Base-by-base conservation (phyloP, 2,113 vertebrate genomes). In the Notothenia coriiceps region DNA sequence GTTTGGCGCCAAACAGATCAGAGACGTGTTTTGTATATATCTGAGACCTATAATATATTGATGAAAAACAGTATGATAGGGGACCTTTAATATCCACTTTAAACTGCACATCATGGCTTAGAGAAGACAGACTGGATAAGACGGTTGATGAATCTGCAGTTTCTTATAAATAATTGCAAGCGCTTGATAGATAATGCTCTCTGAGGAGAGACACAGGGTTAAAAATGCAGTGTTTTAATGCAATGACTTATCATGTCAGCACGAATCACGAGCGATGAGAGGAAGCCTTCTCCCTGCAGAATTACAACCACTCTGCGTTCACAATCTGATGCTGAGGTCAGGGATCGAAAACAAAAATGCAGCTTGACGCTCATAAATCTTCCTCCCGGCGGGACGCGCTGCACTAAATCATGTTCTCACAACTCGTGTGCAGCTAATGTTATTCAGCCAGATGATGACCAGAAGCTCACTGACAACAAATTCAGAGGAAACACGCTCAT, bases 381-480 rank as follows among this genome's bases (percentile, higher is more conserved):
- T 47, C n/a, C 43, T 60, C 83, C 77, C 78, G 15, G 40, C 25
- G 65, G 80, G 79, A 80, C 52, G 29, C 60, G 6, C 52, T 6
- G 73, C 85, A 59, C 47, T 89, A 47, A 69, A 85, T 91, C 91
- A 88, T 77, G 66, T 79, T 82, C 77, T 82, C 83, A 54, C 62
- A 18, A 69, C 79, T 81, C 59, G 63, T 73, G 83, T 33, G 43
- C 35, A 59, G 57, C 67, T 65, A 2, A 59, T 59, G 74, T 69
- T 63, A 66, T 51, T 80, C 61, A 72, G 63, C 46, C 56, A 70
- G 44, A 64, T n/a, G 82, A 73, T 4, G 66, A 88, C 65, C 83
- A 69, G 59, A 64, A 79, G 51, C 60, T 79, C 7, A 20, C 69
- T 40, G 47, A 72, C 25, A 74, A 61, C 84, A 66, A 56, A 77